Evolutionary conservation across 2,113 vertebrate genomes (phyloP).

Genomic region (Microcebus murinus): DNA sequence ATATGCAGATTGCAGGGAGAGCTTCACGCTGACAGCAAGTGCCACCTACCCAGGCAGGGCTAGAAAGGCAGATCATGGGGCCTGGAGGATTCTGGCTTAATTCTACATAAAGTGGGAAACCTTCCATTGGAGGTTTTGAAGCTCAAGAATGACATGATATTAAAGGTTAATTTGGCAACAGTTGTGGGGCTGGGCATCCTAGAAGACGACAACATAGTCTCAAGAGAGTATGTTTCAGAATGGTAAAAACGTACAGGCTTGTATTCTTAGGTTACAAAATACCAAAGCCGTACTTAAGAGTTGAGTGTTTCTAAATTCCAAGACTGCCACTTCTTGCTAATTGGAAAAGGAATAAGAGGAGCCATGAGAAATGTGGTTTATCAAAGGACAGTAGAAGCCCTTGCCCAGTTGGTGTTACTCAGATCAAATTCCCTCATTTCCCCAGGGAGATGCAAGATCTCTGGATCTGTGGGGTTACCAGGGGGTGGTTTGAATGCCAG

Average conservation of each 20-base stretch:
- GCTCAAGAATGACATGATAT: neutral
- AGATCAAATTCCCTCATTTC: neutral
- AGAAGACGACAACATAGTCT: neutral
- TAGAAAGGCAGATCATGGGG: neutral
- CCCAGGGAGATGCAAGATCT: neutral
- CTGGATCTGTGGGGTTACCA: neutral
- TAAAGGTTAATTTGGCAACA: neutral
- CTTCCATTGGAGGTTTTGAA: neutral
- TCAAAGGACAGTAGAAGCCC: neutral
- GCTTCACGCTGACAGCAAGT: too few relatives aligned
- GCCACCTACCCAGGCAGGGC: accelerated
- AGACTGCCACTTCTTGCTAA: neutral
- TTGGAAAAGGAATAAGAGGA: neutral
- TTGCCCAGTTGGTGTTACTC: neutral
- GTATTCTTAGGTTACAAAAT: neutral
- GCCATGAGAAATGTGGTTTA: neutral
- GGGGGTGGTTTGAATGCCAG: neutral
- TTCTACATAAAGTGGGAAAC: neutral
- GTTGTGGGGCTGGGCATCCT: neutral
- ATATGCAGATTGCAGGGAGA: neutral
- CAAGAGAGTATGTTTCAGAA: neutral
- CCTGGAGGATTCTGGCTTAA: neutral
- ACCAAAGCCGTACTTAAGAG: neutral
- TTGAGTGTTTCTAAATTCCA: neutral
- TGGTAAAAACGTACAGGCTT: neutral